phyloP scores from a whole-genome alignment of 2,797 vertebrate species.

The Pangasius djambal region DNA sequence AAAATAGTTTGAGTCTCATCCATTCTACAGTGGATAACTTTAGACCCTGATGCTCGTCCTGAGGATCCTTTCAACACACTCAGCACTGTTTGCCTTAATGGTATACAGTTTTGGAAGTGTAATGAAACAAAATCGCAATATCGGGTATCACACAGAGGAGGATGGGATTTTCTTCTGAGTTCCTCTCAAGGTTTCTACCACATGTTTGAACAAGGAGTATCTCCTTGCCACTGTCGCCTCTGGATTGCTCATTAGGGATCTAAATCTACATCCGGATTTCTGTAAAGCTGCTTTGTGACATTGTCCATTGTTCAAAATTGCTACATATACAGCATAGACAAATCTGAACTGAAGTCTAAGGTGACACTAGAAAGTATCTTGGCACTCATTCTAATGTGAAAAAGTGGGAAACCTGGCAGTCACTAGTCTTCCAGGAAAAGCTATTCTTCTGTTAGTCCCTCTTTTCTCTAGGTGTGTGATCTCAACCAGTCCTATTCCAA shows the following conservation, averaged over 20 bases:
- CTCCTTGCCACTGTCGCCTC: not conserved
- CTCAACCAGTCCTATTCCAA: not conserved
- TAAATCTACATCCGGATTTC: not conserved
- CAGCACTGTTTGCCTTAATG: not conserved
- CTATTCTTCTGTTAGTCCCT: not conserved
- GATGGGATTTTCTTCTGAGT: not conserved
- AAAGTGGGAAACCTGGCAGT: conserved; percentile 9
- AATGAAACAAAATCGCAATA: not conserved
- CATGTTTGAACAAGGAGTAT: not conserved
- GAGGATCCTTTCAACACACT: not conserved
- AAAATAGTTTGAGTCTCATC: not conserved
- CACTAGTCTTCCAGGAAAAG: not conserved
- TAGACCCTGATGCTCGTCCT: not conserved
- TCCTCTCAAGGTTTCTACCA: not conserved
- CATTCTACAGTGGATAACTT: not conserved
- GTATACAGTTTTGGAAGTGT: not conserved
- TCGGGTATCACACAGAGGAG: not conserved
- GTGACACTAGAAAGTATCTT: not conserved
- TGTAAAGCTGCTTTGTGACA: not conserved
- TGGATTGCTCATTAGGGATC: not conserved
- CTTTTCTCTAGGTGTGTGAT: no score
- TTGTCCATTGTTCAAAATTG: not conserved
- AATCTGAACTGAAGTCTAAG: not conserved
- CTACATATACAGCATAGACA: not conserved
- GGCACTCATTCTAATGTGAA: not conserved